Percentiles rank a stretch among this genome's conserved stretches.
Evolutionary conservation across 2,797 vertebrate genomes (phyloP).

Genomic region (Trematomus bernacchii): DNA sequence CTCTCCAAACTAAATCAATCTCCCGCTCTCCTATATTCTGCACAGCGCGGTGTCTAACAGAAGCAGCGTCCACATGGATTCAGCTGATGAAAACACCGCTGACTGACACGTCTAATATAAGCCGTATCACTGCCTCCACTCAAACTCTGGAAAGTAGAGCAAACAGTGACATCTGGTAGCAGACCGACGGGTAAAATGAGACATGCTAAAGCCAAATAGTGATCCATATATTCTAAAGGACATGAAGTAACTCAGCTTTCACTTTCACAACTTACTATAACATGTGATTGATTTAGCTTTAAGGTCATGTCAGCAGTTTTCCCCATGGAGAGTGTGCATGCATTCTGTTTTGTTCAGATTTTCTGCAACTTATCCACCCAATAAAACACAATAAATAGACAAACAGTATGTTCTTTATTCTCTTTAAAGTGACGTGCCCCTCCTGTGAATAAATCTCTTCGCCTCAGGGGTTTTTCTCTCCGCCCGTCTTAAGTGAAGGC

Average conservation of each 20-base stretch:
- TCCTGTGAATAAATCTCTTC: conserved; percentile 3
- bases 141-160: conserved; percentile 52
- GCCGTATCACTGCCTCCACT: conserved; percentile 21
- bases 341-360: conserved; percentile 1
- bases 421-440: conserved; percentile 22
- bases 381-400: not conserved
- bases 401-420: conserved; percentile 7
- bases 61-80: conserved; percentile 41
- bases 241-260: not conserved
- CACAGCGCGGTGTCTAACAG: conserved; percentile 20
- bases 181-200: conserved; percentile 5
- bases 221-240: conserved; percentile 6
- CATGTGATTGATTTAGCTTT: not conserved
- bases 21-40: conserved; percentile 7
- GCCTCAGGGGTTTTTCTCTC: conserved; percentile 27
- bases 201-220: conserved; percentile 5
- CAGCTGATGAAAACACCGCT: conserved; percentile 59
- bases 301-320: not conserved
- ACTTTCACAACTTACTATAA: conserved; percentile 1
- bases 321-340: not conserved
- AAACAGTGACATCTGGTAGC: conserved; percentile 36
- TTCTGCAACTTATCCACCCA: not conserved
- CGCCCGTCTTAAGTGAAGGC: not conserved
- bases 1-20: conserved; percentile 43
- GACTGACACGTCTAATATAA: conserved; percentile 58